Conservation (phyloP, 2,797 vertebrate species). For the Anomalospiza imberbis region DNA sequence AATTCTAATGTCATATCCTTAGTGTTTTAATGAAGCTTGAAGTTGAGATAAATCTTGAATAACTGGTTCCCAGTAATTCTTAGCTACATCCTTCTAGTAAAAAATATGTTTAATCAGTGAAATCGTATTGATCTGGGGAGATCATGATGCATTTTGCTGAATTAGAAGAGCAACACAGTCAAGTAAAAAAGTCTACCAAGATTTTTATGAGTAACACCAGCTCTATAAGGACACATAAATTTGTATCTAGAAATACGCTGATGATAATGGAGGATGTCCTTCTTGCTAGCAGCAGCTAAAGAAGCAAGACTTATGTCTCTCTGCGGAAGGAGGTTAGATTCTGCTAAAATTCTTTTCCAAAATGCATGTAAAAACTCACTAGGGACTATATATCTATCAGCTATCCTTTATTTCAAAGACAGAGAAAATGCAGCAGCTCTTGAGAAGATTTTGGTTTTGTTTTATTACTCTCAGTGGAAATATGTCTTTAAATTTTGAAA, state of each 20-base stretch:
- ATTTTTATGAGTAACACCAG: not conserved
- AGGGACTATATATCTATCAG: not conserved
- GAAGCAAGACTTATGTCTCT: not conserved
- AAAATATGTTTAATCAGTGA: not conserved
- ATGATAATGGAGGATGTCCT: not conserved
- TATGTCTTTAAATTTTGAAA: not conserved
- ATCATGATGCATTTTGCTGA: not conserved
- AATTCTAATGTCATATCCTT: not conserved
- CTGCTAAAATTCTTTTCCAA: not conserved
- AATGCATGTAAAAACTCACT: not conserved
- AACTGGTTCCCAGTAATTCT: not conserved
- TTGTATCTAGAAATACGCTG: not conserved
- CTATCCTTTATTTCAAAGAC: not conserved
- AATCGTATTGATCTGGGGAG: not conserved
- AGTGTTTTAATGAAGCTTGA: not conserved
- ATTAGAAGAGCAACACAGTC: not conserved
- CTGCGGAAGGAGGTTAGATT: not conserved
- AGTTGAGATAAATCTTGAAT: not conserved
- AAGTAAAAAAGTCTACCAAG: not conserved
- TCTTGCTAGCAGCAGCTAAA: not conserved
- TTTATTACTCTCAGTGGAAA: conserved; percentile 31
- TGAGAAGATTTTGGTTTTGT: not conserved
- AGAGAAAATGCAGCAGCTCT: not conserved
- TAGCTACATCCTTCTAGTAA: not conserved
- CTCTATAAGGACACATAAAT: not conserved